Conservation (phyloP, 2,888 invertebrate genomes). For the Salpingus planirostris region DNA sequence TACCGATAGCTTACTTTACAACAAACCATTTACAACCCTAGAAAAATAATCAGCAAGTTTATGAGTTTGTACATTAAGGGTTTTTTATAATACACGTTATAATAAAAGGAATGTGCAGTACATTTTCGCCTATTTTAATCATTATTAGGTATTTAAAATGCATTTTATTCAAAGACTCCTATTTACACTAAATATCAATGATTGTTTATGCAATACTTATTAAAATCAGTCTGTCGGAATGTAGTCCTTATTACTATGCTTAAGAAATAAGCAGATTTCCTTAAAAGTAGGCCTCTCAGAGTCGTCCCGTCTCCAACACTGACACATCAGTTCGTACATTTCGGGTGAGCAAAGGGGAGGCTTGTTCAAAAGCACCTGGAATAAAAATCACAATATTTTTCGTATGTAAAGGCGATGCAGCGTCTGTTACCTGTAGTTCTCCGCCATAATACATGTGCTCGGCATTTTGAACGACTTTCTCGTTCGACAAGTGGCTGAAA, state of each 20-base stretch:
- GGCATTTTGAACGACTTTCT: conserved; percentile 55
- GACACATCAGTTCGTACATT: conserved; percentile 66
- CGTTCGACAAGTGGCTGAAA: conserved; percentile 50
- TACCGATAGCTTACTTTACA: no score
- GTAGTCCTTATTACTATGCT: conserved; percentile 50
- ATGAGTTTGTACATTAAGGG: no score
- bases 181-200: conserved; percentile 3
- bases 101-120: no score
- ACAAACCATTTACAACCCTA: no score
- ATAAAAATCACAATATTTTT: no score
- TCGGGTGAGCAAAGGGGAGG: conserved; percentile 68
- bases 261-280: conserved; percentile 61
- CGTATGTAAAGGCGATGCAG: no score
- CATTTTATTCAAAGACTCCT: background rate
- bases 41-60: no score
- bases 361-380: conserved; percentile 52
- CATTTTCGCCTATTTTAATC: no score
- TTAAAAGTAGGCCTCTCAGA: conserved; percentile 51
- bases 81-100: no score
- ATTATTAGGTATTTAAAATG: no score
- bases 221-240: conserved; percentile 39
- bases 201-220: conserved; percentile 4
- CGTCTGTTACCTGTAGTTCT: conserved; percentile 53
- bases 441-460: conserved; percentile 57
- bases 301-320: conserved; percentile 57